Conservation (phyloP, 2,113 vertebrate species). For the Regulus satrapa region DNA sequence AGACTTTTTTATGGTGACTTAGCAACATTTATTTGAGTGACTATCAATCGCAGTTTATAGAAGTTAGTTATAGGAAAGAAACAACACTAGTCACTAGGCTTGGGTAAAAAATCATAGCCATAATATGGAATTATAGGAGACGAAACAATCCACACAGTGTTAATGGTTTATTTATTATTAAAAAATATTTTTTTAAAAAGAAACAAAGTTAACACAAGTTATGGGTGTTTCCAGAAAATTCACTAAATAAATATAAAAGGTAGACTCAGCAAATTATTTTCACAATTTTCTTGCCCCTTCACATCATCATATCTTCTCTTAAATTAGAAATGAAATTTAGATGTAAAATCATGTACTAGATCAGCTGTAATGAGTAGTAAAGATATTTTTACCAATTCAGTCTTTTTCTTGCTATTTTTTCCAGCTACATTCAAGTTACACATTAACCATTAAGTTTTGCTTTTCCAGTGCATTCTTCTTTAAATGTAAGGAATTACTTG, state of each 20-base stretch:
- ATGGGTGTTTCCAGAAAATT: neutral
- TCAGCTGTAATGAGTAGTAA: neutral
- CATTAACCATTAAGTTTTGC: neutral
- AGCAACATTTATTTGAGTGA: neutral
- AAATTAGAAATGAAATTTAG: neutral
- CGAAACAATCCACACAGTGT: neutral
- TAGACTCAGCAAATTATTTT: neutral
- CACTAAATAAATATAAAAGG: neutral
- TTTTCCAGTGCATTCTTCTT: neutral
- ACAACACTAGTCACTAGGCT: neutral
- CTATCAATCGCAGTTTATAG: neutral
- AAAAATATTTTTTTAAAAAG: accelerated
- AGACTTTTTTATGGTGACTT: neutral
- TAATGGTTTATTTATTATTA: neutral
- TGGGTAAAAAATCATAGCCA: neutral
- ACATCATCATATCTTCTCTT: neutral
- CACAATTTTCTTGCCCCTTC: neutral
- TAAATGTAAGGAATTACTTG: neutral
- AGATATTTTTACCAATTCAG: neutral
- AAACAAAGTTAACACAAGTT: neutral
- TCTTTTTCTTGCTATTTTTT: neutral
- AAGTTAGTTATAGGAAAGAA: neutral
- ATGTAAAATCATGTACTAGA: neutral
- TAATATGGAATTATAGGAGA: neutral
- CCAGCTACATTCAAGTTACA: neutral